A percentile compares a stretch with the other conserved stretches of the same genome.
phyloP scores from a whole-genome alignment of 1,140 invertebrate species.

The Himalopsyche phryganea region DNA sequence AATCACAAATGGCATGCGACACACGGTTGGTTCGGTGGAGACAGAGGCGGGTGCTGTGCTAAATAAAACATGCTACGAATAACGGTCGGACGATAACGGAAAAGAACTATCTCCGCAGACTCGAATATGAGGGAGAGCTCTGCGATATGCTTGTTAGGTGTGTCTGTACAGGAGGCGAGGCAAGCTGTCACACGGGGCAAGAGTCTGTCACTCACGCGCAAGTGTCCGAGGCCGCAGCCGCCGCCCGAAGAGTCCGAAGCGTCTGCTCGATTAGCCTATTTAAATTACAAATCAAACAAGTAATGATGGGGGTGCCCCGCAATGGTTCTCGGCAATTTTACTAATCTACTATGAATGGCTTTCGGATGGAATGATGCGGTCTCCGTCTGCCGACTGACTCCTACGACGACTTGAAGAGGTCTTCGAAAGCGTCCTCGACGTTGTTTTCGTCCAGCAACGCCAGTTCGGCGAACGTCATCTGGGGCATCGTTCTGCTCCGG shows the following conservation, averaged over 20 bases:
- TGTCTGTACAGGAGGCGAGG: constrained; percentile 26
- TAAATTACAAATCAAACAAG: constrained; percentile 33
- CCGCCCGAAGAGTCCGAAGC: constrained; percentile 7
- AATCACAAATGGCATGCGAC: constrained; percentile 34
- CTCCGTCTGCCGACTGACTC: background rate
- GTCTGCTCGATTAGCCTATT: constrained; percentile 28
- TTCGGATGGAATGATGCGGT: constrained; percentile 28
- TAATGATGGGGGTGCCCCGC: constrained; percentile 14
- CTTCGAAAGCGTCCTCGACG: constrained; percentile 73
- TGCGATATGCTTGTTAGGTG: constrained; percentile 15
- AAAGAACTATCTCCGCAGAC: constrained; percentile 7
- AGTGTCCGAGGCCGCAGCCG: constrained; percentile 8
- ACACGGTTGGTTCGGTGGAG: constrained; percentile 24
- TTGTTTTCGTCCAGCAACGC: constrained; percentile 65
- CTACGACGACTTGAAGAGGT: constrained; percentile 59
- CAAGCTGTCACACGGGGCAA: constrained; percentile 29
- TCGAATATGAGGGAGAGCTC: constrained; percentile 14
- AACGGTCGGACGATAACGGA: constrained; percentile 13
- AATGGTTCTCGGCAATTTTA: background rate
- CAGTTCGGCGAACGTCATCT: constrained; percentile 59
- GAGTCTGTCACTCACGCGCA: constrained; percentile 21
- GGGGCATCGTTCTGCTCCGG: constrained; percentile 72
- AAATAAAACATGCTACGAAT: constrained; percentile 17
- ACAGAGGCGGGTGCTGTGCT: constrained; percentile 16
- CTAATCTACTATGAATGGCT: constrained; percentile 33